These are phyloP conservation scores for Merodon equestris DNA, from an alignment of 2,888 invertebrate species.

Conservation along the genomic window DNA sequence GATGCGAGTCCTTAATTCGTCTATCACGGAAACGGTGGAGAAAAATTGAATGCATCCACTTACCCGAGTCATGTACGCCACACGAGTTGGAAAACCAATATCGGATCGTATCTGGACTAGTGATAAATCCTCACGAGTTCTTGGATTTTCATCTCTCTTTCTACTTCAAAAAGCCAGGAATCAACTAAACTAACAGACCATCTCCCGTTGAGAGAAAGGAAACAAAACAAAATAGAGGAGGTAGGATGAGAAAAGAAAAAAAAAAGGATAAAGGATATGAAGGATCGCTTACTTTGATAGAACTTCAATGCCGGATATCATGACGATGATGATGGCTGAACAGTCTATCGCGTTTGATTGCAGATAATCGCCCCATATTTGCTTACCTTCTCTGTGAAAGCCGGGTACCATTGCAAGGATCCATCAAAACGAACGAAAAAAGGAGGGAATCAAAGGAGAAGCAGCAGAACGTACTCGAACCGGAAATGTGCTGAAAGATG, in stretches of 20 bases:
- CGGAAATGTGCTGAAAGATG: conserved; percentile 64
- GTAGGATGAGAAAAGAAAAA: conserved; percentile 8
- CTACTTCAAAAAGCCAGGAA: not conserved
- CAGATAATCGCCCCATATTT: conserved; percentile 65
- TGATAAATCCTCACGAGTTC: conserved; percentile 46
- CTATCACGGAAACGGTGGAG: conserved; percentile 1
- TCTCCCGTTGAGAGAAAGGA: not conserved
- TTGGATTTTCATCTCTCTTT: conserved; percentile 4
- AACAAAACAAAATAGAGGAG: too few species aligned
- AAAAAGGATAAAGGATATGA: conserved; percentile 6
- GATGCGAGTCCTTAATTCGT: conserved; percentile 36
- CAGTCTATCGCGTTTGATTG: conserved; percentile 60
- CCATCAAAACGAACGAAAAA: not conserved
- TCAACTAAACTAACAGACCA: not conserved
- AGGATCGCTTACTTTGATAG: conserved; percentile 37
- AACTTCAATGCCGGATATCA: conserved; percentile 41
- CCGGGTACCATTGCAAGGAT: conserved; percentile 34
- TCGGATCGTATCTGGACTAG: conserved; percentile 36
- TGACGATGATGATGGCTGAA: conserved; percentile 48
- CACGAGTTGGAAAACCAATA: conserved; percentile 11
- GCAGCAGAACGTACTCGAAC: conserved; percentile 25
- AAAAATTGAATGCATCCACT: conserved; percentile 26
- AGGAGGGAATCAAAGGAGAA: conserved; percentile 14
- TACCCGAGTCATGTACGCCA: conserved; percentile 43
- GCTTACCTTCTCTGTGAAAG: conserved; percentile 49